Base-by-base conservation (phyloP, 2,888 invertebrate species). In the Macrosiphum euphorbiae region DNA sequence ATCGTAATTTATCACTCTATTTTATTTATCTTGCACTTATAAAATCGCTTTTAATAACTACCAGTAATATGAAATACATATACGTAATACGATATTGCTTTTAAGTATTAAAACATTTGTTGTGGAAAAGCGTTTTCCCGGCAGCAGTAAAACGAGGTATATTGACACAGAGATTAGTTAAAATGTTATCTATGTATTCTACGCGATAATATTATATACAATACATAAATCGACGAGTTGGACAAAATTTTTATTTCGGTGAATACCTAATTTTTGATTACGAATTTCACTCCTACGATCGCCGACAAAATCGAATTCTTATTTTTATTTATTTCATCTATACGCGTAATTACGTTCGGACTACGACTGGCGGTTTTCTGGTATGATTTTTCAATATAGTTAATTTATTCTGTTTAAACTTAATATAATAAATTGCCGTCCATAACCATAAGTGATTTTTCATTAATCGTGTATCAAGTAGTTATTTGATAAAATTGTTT, bases 21-120 rank as follows among this genome's bases (percentile, higher is more conserved):
- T 7, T 78, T 35, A 20, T 78, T 78, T 35, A 78, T 8, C 35
- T 78, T 78, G 78, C 35, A 78, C 78, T 78, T 78, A 78, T 78
- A 78, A 78, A 78, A 78, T 35, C 35, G 35, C 78, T 35, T n/a
- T 78, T 20, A 78, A 78, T 78, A 78, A 35, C 78, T 20, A 78
- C 35, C 35, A 78, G 35, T 78, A 78, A 78, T 78, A 78, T 78
- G n/a, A 78, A 78, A 78, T 67, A 67, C n/a, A 67, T 67, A n/a
- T 67, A 67, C n/a, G 67, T 67, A 67, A 67, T 78, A 78, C 78
- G 35, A 35, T 78, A 35, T 78, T 35, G 78, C 35, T 78, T 78
- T 78, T 78, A 78, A 35, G 35, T 78, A 78, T 16, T 78, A 24
- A 26, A 78, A 35, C 20, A 78, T 78, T 35, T 35, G 20, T 78